Evolutionary conservation across 1,140 invertebrate genomes (phyloP).

Genomic region (Coboldia fuscipes): DNA sequence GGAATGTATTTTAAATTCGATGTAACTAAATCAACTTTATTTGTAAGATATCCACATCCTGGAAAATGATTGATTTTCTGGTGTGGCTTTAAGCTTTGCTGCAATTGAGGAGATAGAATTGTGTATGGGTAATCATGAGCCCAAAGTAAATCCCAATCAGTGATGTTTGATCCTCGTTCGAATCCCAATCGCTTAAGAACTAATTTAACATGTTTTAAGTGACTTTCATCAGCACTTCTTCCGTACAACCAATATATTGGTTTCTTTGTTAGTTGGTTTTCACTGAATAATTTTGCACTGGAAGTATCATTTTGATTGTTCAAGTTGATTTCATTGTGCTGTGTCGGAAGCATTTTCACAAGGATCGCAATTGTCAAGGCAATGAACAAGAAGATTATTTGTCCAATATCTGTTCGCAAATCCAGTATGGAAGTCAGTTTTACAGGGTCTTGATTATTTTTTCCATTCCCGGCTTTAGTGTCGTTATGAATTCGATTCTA

Average conservation of each 20-base stretch:
- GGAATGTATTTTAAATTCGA: slow-evolving; percentile 57
- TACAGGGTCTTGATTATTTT: neutral
- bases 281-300: neutral
- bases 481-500: neutral
- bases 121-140: slow-evolving; percentile 82
- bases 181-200: slow-evolving; percentile 55
- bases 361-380: neutral
- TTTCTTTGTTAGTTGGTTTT: slow-evolving; percentile 4
- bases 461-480: neutral
- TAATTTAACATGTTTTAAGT: slow-evolving; percentile 52
- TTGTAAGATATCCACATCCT: slow-evolving; percentile 83
- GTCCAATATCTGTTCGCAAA: slow-evolving; percentile 3
- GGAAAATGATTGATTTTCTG: slow-evolving; percentile 90
- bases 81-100: slow-evolving; percentile 40
- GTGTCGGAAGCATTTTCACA: slow-evolving; percentile 1
- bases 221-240: slow-evolving; percentile 25
- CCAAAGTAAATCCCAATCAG: slow-evolving; percentile 76
- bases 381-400: slow-evolving; percentile 3
- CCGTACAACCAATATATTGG: slow-evolving; percentile 29
- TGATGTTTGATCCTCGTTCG: slow-evolving; percentile 25
- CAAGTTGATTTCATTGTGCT: neutral
- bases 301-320: neutral
- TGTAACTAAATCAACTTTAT: slow-evolving; percentile 80
- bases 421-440: slow-evolving; percentile 1
- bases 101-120: slow-evolving; percentile 26